phyloP scores from a whole-genome alignment of 92 coral and sea anemone species.

The Isaurus tuberculatus region DNA sequence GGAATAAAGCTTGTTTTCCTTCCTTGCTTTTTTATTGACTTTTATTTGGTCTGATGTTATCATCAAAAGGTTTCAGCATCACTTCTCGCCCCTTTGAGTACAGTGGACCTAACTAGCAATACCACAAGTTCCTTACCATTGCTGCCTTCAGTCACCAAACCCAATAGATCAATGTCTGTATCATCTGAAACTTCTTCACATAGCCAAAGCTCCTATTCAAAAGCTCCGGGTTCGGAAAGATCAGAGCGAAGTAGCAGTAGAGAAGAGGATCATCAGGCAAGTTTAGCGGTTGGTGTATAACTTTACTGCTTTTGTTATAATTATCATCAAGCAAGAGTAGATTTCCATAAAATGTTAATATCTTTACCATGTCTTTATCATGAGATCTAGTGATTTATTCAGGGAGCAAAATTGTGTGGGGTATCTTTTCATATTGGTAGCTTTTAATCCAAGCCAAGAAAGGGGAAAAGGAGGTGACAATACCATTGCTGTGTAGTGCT shows the following conservation, averaged over 20 bases:
- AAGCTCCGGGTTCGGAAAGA: slow-evolving; percentile 98
- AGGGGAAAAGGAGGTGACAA: no score
- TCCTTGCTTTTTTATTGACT: background rate
- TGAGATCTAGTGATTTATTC: background rate
- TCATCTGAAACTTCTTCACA: slow-evolving; percentile 88
- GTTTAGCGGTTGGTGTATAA: background rate
- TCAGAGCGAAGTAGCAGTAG: slow-evolving; percentile 94
- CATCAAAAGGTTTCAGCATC: slow-evolving; percentile 25
- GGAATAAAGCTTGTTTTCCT: no score
- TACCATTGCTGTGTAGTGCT: no score
- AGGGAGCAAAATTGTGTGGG: background rate
- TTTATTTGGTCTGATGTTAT: background rate
- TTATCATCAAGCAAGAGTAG: no score
- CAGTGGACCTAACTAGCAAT: slow-evolving; percentile 34
- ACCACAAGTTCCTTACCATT: slow-evolving; percentile 35
- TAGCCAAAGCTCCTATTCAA: slow-evolving; percentile 84
- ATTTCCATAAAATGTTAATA: background rate
- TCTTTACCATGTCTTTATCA: background rate
- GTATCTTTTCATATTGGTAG: no score
- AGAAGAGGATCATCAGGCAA: slow-evolving; percentile 92
- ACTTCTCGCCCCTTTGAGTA: slow-evolving; percentile 37
- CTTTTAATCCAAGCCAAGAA: no score
- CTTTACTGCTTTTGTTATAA: background rate
- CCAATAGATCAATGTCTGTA: slow-evolving; percentile 90
- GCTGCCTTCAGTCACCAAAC: slow-evolving; percentile 64